Conservation (phyloP, 2,888 invertebrate genomes). For the Melinaea marsaeus region DNA sequence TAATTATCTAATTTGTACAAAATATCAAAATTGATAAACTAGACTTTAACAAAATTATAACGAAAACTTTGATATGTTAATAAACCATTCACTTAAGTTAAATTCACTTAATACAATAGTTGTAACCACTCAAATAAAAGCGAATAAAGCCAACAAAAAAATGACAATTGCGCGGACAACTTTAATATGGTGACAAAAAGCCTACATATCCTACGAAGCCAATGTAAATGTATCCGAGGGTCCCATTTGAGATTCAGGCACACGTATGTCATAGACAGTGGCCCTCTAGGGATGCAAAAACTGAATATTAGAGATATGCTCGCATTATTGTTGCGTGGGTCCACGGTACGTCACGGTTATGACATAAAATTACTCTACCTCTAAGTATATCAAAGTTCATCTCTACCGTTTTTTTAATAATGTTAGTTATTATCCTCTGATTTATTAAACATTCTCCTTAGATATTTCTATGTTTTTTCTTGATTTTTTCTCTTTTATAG, state of each 20-base stretch:
- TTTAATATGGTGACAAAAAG: slow-evolving; percentile 69
- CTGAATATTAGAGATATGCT: slow-evolving; percentile 76
- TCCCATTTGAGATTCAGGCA: slow-evolving; percentile 60
- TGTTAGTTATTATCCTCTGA: too few species aligned
- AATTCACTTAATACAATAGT: not conserved
- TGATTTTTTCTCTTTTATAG: too few species aligned
- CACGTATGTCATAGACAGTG: slow-evolving; percentile 71
- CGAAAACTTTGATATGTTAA: too few species aligned
- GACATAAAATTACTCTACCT: not conserved
- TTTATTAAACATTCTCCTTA: too few species aligned
- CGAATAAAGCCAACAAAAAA: slow-evolving; percentile 10
- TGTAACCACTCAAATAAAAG: not conserved
- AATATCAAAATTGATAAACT: too few species aligned
- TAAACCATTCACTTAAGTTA: not conserved
- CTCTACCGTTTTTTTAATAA: too few species aligned
- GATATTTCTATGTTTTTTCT: too few species aligned
- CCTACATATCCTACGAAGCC: slow-evolving; percentile 54
- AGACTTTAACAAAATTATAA: too few species aligned
- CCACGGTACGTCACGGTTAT: slow-evolving; percentile 36
- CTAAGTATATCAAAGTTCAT: too few species aligned
- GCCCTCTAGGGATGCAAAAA: slow-evolving; percentile 68
- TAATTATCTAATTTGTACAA: too few species aligned
- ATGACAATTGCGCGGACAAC: slow-evolving; percentile 8
- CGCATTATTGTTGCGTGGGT: slow-evolving; percentile 58
- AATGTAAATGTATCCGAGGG: slow-evolving; percentile 72